Evolutionary conservation across 1,140 invertebrate genomes (phyloP).

Genomic region (Macrostomum lignano): DNA sequence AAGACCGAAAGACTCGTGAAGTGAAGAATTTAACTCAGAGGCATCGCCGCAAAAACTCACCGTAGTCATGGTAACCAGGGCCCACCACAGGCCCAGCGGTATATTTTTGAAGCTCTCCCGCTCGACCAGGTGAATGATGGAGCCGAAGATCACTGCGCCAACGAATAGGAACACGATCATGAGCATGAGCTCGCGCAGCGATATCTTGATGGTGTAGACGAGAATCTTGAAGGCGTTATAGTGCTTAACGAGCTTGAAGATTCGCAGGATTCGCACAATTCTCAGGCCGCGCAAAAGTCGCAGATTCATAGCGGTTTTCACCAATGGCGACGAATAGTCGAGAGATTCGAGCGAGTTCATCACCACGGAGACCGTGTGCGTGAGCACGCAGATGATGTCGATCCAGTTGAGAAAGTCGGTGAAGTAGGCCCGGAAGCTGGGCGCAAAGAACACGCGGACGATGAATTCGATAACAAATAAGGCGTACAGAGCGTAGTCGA

Average conservation of each 20-base stretch:
- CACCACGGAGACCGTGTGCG: conserved; percentile 17
- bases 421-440: conserved; percentile 13
- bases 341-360: conserved; percentile 12
- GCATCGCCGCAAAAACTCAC: no score
- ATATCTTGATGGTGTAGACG: conserved; percentile 80
- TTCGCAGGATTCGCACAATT: conserved; percentile 22
- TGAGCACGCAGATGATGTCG: conserved; percentile 20
- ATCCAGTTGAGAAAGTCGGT: no score
- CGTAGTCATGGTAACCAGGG: conserved; percentile 86
- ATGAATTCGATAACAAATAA: background rate
- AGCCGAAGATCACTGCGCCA: conserved; percentile 90
- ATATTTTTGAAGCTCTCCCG: conserved; percentile 76
- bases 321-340: no score
- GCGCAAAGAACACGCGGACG: conserved; percentile 11
- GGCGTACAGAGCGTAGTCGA: background rate
- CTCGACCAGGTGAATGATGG: conserved; percentile 90
- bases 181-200: conserved; percentile 91
- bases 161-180: conserved; percentile 93
- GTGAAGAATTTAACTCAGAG: no score
- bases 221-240: conserved; percentile 29
- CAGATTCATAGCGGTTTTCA: no score
- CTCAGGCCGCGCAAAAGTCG: no score
- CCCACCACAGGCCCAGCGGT: conserved; percentile 35
- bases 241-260: conserved; percentile 29
- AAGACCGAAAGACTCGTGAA: no score